These are phyloP conservation scores for Accipiter cooperii DNA, from an alignment of 2,113 vertebrate genomes.

Conservation along the genomic window DNA sequence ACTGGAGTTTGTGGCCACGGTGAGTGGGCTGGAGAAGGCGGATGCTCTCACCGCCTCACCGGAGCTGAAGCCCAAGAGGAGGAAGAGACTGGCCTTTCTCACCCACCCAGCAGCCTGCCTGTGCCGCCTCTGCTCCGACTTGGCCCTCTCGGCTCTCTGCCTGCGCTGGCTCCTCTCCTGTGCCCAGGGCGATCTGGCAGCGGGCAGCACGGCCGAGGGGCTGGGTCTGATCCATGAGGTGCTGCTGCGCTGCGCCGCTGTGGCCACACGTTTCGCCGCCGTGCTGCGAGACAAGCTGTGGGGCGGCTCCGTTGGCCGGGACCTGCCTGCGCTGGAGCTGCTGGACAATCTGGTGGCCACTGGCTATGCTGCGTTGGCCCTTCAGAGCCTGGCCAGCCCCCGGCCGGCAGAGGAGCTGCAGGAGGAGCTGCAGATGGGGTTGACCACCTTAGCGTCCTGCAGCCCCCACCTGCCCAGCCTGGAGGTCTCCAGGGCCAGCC, in stretches of 20 bases:
- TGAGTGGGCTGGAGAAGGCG: background rate
- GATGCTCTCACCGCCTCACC: slow-evolving; percentile 66
- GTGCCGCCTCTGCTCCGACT: slow-evolving; percentile 80
- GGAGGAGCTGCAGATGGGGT: slow-evolving; percentile 75
- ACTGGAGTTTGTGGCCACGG: slow-evolving; percentile 57
- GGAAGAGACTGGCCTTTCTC: slow-evolving; percentile 69
- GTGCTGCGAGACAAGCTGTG: background rate
- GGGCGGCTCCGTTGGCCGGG: background rate
- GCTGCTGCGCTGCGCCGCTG: slow-evolving; percentile 62
- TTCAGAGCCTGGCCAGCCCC: slow-evolving; percentile 42
- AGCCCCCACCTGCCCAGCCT: slow-evolving; percentile 56
- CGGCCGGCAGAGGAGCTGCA: slow-evolving; percentile 51
- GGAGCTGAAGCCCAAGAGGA: slow-evolving; percentile 56
- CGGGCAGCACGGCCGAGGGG: background rate
- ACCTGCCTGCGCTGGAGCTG: background rate
- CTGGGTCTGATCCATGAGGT: slow-evolving; percentile 58
- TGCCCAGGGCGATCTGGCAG: slow-evolving; percentile 54
- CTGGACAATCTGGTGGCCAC: slow-evolving; percentile 75
- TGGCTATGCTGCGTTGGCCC: slow-evolving; percentile 72
- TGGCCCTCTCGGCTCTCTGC: slow-evolving; percentile 70
- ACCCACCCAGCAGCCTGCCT: slow-evolving; percentile 67
- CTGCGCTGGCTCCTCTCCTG: slow-evolving; percentile 78
- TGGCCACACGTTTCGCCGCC: background rate
- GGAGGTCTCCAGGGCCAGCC: slow-evolving; percentile 69
- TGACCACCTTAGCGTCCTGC: slow-evolving; percentile 68